Conservation (phyloP, 2,888 invertebrate genomes). For the Carpatolechia fugitivella region DNA sequence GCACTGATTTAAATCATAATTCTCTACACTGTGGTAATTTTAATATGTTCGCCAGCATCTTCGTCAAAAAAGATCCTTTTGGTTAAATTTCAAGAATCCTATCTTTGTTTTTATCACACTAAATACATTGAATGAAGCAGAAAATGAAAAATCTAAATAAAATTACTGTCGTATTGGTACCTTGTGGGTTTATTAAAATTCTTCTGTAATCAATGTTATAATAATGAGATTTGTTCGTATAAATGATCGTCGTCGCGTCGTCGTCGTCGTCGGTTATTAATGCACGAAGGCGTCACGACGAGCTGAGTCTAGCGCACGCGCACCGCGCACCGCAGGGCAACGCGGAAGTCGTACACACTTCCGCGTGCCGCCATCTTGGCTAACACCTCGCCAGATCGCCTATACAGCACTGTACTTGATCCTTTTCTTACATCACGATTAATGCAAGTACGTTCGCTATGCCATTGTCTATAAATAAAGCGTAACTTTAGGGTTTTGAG, state of each 20-base stretch:
- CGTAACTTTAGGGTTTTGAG: not conserved
- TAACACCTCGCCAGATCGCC: constrained; percentile 64
- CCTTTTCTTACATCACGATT: not conserved
- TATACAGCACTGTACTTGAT: constrained; percentile 24
- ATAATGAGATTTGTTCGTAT: constrained; percentile 13
- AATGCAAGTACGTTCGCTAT: not conserved
- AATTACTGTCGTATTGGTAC: too few relatives aligned
- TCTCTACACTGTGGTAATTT: constrained; percentile 17
- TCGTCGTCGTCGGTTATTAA: constrained; percentile 23
- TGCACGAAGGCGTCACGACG: constrained; percentile 67
- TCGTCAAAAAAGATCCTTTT: too few relatives aligned
- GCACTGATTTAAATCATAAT: too few relatives aligned
- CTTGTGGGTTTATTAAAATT: not conserved
- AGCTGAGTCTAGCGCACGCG: constrained; percentile 55
- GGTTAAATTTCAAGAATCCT: too few relatives aligned
- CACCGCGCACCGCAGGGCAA: constrained; percentile 57
- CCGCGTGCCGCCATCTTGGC: constrained; percentile 77
- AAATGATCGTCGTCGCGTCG: constrained; percentile 3
- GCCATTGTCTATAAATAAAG: not conserved
- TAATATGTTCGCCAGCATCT: not conserved
- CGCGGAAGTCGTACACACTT: constrained; percentile 73
- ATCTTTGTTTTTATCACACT: too few relatives aligned
- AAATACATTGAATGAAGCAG: too few relatives aligned
- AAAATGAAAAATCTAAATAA: too few relatives aligned
- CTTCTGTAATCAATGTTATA: not conserved